Evolutionary conservation across 2,113 vertebrate genomes (phyloP), one percentile per base, ranked within the genome.

Genomic region (Triplophysa tibetana): DNA sequence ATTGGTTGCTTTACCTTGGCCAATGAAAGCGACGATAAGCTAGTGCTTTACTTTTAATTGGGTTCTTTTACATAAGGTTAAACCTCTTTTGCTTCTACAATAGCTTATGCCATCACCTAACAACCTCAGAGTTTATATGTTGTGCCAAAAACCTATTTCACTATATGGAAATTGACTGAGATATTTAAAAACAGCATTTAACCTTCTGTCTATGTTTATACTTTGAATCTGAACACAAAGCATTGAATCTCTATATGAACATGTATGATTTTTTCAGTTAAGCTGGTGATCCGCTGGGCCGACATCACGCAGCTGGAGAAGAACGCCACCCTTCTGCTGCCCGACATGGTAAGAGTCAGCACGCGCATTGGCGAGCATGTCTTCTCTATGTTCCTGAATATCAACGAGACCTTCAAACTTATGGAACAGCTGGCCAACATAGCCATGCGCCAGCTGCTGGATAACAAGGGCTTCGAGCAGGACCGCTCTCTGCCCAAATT

Each of bases 401-500:
- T 99, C 91, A 95, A 89, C 0, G 98, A 99, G 91, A 99, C 97
- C 11, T 98, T 99, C 89, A 98, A 98, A 85, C 83, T 99, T 10
- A 98, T 98, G 85, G 98, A 99, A 75, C 98, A 99, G 91, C 95
- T 99, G 73, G 98, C 97, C 83, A 99, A 98, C 90, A 99, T 99
- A 68, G 98, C 98, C 81, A 99, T 99, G 96, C 89, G 98, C 1
- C 97, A 98, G 60, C 95, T 99, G 19, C 89, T 99, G 78, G 97
- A 99, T 89, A 98, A 98, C 61, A 95, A 99, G 88, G 96, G 97
- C 63, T 98, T 99, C 75, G 97, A 98, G 58, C 96, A 98, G 86
- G 98, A 99, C 82, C 92, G 93, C 68, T 98, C 97, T 1, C 93
- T 99, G 79, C 97, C 97, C 78, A 98, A 96, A 82, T 93, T 99